These are phyloP conservation scores for Drosophila koepferae DNA, from an alignment of 2,888 invertebrate genomes.

Conservation along the genomic window DNA sequence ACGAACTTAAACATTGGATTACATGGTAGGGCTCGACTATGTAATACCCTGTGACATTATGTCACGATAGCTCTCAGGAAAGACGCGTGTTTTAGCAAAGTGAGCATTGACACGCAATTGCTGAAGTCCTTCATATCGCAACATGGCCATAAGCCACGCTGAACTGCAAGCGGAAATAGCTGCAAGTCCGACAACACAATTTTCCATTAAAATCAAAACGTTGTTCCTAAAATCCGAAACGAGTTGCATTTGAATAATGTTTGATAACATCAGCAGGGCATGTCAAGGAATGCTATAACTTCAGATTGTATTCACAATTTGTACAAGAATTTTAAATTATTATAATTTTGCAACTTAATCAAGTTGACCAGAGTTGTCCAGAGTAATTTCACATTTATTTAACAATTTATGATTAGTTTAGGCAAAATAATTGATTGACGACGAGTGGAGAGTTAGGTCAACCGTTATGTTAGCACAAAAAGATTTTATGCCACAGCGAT, in stretches of 20 bases:
- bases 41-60: slow-evolving; percentile 11
- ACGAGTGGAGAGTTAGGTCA: neutral
- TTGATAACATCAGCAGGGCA: slow-evolving; percentile 3
- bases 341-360: neutral
- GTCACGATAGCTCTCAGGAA: neutral
- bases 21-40: neutral
- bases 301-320: neutral
- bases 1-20: slow-evolving; percentile 1
- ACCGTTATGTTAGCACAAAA: neutral
- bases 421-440: neutral
- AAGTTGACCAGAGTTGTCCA: neutral
- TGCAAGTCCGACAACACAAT: slow-evolving; percentile 31
- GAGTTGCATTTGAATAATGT: slow-evolving; percentile 1
- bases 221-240: neutral
- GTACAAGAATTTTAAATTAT: neutral
- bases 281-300: neutral
- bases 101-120: slow-evolving; percentile 30
- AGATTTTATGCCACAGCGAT: slow-evolving; percentile 2
- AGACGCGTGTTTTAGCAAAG: slow-evolving; percentile 28
- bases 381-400: neutral
- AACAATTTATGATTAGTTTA: neutral
- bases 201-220: slow-evolving; percentile 16
- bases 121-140: slow-evolving; percentile 2
- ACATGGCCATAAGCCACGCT: slow-evolving; percentile 14
- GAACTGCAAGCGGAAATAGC: slow-evolving; percentile 32